Evolutionary conservation across 2,797 vertebrate species (phyloP).

Genomic region (Cetoscarus ocellatus): DNA sequence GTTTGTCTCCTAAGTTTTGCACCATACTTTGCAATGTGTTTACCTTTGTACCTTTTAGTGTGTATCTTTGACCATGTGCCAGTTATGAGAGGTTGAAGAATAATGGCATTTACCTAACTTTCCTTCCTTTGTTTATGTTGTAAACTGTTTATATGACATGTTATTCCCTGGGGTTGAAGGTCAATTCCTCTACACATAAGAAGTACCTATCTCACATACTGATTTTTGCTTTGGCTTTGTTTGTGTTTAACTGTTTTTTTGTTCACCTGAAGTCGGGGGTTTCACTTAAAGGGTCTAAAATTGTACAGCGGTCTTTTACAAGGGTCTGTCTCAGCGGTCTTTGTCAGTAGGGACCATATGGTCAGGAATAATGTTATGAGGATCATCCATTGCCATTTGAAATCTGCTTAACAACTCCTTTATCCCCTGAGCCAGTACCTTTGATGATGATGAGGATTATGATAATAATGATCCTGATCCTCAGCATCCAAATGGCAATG

Average conservation of each 20-base stretch:
- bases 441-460: constrained; percentile 35
- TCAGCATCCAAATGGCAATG: constrained; percentile 31
- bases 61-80: constrained; percentile 34
- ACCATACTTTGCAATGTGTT: constrained; percentile 27
- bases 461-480: constrained; percentile 49
- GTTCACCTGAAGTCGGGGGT: constrained; percentile 19
- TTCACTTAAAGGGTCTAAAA: constrained; percentile 31
- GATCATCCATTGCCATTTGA: constrained; percentile 40
- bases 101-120: too few species aligned
- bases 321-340: constrained; percentile 28
- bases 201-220: too few species aligned
- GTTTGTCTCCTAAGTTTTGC: not conserved
- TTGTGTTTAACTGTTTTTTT: constrained; percentile 1
- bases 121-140: too few species aligned
- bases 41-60: not conserved
- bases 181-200: too few species aligned
- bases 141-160: too few species aligned
- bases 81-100: not conserved
- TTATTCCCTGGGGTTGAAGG: too few species aligned
- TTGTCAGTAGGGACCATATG: constrained; percentile 42
- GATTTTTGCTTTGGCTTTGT: constrained; percentile 26
- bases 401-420: constrained; percentile 27
- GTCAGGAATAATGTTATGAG: constrained; percentile 34
- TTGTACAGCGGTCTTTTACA: constrained; percentile 39
- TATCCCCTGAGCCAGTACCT: constrained; percentile 32